Base-by-base conservation (phyloP, 2,113 vertebrate species). In the Microcebus griseorufus region DNA sequence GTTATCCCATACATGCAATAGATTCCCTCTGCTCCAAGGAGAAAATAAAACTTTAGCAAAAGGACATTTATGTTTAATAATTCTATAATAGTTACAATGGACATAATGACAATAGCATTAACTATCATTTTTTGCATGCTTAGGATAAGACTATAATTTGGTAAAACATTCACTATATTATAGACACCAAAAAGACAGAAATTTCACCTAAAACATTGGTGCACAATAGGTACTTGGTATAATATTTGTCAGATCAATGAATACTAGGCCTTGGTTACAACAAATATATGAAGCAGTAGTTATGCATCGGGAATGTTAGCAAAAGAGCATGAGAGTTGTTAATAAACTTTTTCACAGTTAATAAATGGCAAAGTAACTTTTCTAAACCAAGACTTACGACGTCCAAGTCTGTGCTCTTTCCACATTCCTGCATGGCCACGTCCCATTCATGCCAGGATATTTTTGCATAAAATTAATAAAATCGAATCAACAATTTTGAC, bases 201-300 rank as follows among this genome's bases (percentile, higher is more conserved):
- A 81, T 95, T 64, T 81, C 3, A 48, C 60, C 29, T 55, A 81
- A 65, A 88, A 78, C n/a, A 92, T n/a, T 72, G 58, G 32, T 6
- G 37, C 45, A 58, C 67, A 20, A 32, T 58, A 76, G 16, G 12
- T 53, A 48, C 23, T 70, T 14, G 34, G 1, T 70, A 76, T 58
- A 70, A n/a, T 69, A 92, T 93, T 89, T 92, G 51, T 60, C 37
- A 93, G 11, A 51, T 65, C 76, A 94, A 37, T 85, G 69, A 91
- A 75, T 53, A 18, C 27, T 20, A 70, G 67, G 11, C 29, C 8
- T 72, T 67, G 9, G 23, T 65, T 78, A 53, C 8, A 82, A 23
- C 34, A 82, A 82, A 53, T 89, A 20, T 34, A 22, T 64, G 39
- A 69, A 18, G 25, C 60, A 85, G 60, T 22, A 58, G 3, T 88